These are phyloP conservation scores for Meteorus colon DNA, from an alignment of 2,888 invertebrate species.

Conservation along the genomic window DNA sequence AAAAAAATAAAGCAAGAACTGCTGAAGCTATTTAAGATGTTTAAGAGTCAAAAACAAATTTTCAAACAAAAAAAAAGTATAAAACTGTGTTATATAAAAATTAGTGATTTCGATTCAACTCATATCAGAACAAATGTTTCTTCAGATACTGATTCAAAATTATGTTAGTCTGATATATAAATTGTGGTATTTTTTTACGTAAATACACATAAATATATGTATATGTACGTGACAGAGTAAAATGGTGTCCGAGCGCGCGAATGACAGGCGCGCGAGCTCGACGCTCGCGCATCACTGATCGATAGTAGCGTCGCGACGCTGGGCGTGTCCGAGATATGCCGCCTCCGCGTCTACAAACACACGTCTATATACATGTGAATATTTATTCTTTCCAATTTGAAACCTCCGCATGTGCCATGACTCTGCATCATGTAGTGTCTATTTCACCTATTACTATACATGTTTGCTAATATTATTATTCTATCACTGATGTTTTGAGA, in stretches of 20 bases:
- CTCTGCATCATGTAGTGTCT: neutral
- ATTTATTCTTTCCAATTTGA: neutral
- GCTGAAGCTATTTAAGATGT: no score
- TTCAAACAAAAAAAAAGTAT: no score
- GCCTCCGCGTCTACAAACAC: slow-evolving; percentile 49
- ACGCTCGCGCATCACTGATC: slow-evolving; percentile 58
- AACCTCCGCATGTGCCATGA: neutral
- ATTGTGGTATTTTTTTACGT: no score
- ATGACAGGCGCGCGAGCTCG: slow-evolving; percentile 42
- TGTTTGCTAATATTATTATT: neutral
- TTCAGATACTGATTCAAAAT: no score
- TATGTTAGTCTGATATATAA: no score
- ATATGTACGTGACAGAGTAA: slow-evolving; percentile 58
- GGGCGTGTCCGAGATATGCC: slow-evolving; percentile 65
- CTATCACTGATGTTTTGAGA: neutral
- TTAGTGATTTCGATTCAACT: no score
- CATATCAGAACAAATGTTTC: no score
- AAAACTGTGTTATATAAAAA: no score
- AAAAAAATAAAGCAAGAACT: no score
- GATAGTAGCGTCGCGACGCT: slow-evolving; percentile 71
- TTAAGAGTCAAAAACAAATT: no score
- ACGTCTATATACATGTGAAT: slow-evolving; percentile 52
- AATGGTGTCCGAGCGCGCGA: slow-evolving; percentile 60
- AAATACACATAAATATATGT: neutral
- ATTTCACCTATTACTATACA: neutral